A percentile compares a stretch with the other conserved stretches of the same genome.
Conservation (phyloP, 2,113 vertebrate genomes). For the Pterophyllum scalare region DNA sequence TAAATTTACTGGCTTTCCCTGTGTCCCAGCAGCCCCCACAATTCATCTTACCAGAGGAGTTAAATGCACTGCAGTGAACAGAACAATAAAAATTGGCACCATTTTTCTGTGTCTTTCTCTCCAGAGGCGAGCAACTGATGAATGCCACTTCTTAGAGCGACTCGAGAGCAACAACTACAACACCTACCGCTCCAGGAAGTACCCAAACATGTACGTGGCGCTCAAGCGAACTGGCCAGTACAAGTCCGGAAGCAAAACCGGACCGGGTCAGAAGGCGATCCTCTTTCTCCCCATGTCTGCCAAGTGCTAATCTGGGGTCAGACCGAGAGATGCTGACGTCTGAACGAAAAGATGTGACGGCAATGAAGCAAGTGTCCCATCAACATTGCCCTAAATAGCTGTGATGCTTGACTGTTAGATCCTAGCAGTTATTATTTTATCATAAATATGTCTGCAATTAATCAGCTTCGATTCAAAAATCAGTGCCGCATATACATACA, state of each 20-base stretch:
- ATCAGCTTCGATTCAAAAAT: slow-evolving; percentile 27
- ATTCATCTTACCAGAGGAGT: neutral
- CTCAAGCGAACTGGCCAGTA: slow-evolving; percentile 96
- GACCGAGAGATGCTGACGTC: neutral
- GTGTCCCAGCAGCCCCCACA: neutral
- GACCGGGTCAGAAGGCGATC: slow-evolving; percentile 96
- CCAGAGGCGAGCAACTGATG: slow-evolving; percentile 94
- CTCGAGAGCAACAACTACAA: slow-evolving; percentile 99
- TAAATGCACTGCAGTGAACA: neutral
- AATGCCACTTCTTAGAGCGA: slow-evolving; percentile 95
- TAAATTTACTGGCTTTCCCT: neutral
- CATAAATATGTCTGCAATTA: slow-evolving; percentile 21
- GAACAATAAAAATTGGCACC: neutral
- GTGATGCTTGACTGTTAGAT: slow-evolving; percentile 54
- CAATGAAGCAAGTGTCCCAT: slow-evolving; percentile 43
- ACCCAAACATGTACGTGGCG: slow-evolving; percentile 95
- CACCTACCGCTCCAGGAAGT: slow-evolving; percentile 96
- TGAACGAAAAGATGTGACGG: slow-evolving; percentile 54
- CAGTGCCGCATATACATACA: neutral
- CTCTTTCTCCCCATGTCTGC: slow-evolving; percentile 98
- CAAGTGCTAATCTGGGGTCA: slow-evolving; percentile 83
- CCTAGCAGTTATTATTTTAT: slow-evolving; percentile 22
- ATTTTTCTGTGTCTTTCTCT: slow-evolving; percentile 37
- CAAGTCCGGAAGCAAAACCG: slow-evolving; percentile 92
- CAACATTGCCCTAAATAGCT: slow-evolving; percentile 55